Percentiles rank a stretch among this genome's conserved stretches.
Evolutionary conservation across 1,140 invertebrate species (phyloP).

Genomic region (Copidosoma floridanum): DNA sequence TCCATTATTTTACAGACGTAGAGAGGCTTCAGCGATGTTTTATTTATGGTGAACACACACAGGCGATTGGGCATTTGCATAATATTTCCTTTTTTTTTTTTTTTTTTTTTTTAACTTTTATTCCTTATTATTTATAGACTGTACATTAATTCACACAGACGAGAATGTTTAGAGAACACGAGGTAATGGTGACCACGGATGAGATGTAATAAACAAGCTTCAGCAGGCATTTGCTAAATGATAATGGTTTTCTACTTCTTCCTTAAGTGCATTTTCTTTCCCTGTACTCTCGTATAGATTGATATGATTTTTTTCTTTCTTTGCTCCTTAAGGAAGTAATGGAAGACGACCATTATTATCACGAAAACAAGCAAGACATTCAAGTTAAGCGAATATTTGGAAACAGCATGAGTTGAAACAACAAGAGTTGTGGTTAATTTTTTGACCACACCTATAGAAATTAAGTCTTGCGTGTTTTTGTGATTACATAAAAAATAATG

Average conservation of each 20-base stretch:
- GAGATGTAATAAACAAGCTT: constrained; percentile 4
- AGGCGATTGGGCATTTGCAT: too few relatives aligned
- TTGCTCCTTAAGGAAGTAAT: constrained; percentile 2
- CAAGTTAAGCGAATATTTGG: not conserved
- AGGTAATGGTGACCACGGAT: constrained; percentile 1
- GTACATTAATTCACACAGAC: constrained; percentile 9
- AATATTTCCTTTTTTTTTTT: too few relatives aligned
- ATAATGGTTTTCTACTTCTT: constrained; percentile 5
- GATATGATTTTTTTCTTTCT: too few relatives aligned
- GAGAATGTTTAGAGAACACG: constrained; percentile 5
- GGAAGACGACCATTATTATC: not conserved
- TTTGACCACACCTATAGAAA: too few relatives aligned
- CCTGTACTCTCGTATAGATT: too few relatives aligned
- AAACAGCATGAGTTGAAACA: not conserved
- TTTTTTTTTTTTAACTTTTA: too few relatives aligned
- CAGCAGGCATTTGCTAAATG: not conserved
- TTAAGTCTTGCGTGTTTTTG: constrained; percentile 4
- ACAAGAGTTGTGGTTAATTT: too few relatives aligned
- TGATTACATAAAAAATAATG: not conserved
- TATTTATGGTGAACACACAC: not conserved
- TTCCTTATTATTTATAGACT: constrained; percentile 4
- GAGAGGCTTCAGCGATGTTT: constrained; percentile 1
- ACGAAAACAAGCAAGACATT: constrained; percentile 11
- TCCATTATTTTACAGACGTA: not conserved
- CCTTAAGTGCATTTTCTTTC: too few relatives aligned